Base-by-base conservation (phyloP, 2,888 invertebrate species). In the Julus scandinavius region DNA sequence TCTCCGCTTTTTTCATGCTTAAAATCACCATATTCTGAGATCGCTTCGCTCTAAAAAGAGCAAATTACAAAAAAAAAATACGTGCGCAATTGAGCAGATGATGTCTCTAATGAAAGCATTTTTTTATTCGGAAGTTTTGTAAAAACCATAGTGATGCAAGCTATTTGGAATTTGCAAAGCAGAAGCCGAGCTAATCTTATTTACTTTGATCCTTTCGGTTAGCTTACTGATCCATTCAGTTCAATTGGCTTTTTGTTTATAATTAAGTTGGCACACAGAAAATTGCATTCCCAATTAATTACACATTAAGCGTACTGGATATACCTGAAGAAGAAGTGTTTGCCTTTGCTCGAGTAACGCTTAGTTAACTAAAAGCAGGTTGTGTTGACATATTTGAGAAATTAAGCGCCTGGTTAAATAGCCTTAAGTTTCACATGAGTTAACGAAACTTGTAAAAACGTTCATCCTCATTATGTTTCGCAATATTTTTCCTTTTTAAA, bases 191-290 rank as follows among this genome's bases (percentile, higher is more conserved):
- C 63, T 63, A 63, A 63, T n/a, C 63, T 63, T 63, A n/a, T 63
- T 63, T 17, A 63, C 17, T 63, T 63, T 63, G 17, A 63, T 63
- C 63, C n/a, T 45, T 45, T 45, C 45, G 45, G 45, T 45, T 45
- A 45, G 45, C 45, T 45, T 45, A 45, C 45, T 45, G 63, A 5
- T n/a, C n/a, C n/a, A 63, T n/a, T 6, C 17, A 63, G 6, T 63
- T n/a, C 63, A n/a, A 63, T 63, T 63, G n/a, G 6, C 63, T 63
- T 63, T 63, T 63, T 63, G 63, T 63, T 63, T 63, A 63, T n/a
- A 63, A 63, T 63, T 63, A 63, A 63, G 63, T 63, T 63, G n/a
- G 5, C 15, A n/a, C 63, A n/a, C 63, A n/a, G 63, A 63, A 17
- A 63, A 63, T 63, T 63, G 63, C 63, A 63, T 63, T 63, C n/a